phyloP scores from a whole-genome alignment of 2,797 vertebrate genomes.

The Tragopan temminckii region DNA sequence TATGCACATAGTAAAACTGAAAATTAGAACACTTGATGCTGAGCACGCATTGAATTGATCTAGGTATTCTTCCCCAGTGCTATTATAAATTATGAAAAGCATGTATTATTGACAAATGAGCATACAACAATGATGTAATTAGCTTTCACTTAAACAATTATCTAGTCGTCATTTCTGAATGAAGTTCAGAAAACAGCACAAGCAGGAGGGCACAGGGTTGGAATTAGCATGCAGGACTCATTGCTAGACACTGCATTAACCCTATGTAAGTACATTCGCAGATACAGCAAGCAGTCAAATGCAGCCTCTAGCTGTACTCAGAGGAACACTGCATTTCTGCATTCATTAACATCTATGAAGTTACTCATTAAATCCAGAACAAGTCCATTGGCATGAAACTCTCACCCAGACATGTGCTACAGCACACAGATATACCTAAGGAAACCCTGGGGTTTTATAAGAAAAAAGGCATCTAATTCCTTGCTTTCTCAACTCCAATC shows the following conservation, averaged over 20 bases:
- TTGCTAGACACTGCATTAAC: background rate
- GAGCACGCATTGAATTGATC: background rate
- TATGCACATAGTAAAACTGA: background rate
- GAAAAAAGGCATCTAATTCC: background rate
- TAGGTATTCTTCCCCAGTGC: background rate
- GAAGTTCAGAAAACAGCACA: constrained; percentile 40
- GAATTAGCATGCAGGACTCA: constrained; percentile 2
- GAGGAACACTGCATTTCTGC: background rate
- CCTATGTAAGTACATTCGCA: background rate
- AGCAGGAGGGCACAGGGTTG: background rate
- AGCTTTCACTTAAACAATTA: constrained; percentile 57
- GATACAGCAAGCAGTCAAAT: background rate
- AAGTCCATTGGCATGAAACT: background rate
- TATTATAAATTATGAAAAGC: background rate
- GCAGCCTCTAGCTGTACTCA: background rate
- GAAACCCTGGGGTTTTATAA: background rate
- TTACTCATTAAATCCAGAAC: constrained; percentile 22
- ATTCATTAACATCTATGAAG: constrained; percentile 6
- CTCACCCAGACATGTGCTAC: background rate
- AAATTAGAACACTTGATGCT: background rate
- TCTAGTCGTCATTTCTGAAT: background rate
- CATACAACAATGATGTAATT: background rate
- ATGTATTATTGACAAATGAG: background rate
- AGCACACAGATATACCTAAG: background rate
- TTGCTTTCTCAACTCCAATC: background rate